Base-by-base conservation (phyloP, 2,888 invertebrate genomes). In the Polietes domitor region DNA sequence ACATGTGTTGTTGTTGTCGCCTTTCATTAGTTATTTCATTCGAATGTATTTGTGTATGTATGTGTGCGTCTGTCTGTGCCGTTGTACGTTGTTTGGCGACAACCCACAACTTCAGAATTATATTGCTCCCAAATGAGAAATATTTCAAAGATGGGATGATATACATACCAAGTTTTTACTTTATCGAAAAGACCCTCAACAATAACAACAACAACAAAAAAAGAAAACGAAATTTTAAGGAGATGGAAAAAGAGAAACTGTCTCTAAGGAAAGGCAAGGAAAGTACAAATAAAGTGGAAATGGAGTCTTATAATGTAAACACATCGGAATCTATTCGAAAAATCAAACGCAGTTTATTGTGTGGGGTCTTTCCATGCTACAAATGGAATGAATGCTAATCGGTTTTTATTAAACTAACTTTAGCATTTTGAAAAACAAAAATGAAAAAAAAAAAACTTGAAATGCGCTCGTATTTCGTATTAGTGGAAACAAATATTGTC, bases 101-200 rank as follows among this genome's bases (percentile, higher is more conserved):
- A 73, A 73, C 21, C 58, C 24, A 73, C 58, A 43, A 26, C 26
- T 10, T 10, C 58, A 61, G 58, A 61, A 73, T 73, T 58, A 26
- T 80, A 76, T 80, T 80, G 80, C 63, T 80, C 65, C 72, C 76
- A 32, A 80, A 80, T 76, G 72, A 55, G 53, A 76, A 65, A 80
- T 76, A 72, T 63, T 61, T 65, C 61, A 72, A 70, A 24, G 61
- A 72, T 76, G 37, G 37, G 28, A 65, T 26, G 32, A 63, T 63
- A 55, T 53, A 32, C 15, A 26, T 41, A 10, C 47, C n/a, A 61
- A 24, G 61, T 61, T 58, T 21, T 37, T 15, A 21, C n/a, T n/a
- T 37, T 37, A 37, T 37, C 37, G 37, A 37, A 37, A 37, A 37
- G 10, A 3, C 37, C n/a, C n/a, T n/a, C n/a, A n/a, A n/a, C n/a